Evolutionary conservation across 2,797 vertebrate genomes (phyloP).

Genomic region (Fistularia tabacaria): DNA sequence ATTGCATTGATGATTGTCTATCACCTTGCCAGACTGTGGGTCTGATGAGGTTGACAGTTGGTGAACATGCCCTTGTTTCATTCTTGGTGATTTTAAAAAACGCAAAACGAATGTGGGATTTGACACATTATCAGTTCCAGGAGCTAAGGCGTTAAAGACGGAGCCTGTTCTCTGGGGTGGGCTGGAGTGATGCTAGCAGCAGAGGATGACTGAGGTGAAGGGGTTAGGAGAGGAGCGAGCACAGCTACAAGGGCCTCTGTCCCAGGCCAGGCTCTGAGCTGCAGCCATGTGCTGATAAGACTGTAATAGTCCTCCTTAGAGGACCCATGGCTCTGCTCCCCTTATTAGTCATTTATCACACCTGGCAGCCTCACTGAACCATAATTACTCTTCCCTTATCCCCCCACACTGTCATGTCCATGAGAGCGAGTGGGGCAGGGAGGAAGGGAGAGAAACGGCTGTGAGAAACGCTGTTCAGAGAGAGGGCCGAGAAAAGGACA

Average conservation of each 20-base stretch:
- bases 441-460: conserved; percentile 57
- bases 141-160: conserved; percentile 54
- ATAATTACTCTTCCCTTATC: conserved; percentile 99
- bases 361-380: conserved; percentile 98
- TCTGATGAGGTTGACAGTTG: background rate
- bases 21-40: background rate
- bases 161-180: conserved; percentile 65
- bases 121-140: conserved; percentile 22
- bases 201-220: conserved; percentile 66
- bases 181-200: conserved; percentile 60
- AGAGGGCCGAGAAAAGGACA: conserved; percentile 56
- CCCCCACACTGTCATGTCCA: conserved; percentile 95
- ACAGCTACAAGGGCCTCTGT: conserved; percentile 79
- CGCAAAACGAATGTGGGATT: background rate
- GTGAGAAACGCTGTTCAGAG: conserved; percentile 56
- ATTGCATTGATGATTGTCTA: background rate
- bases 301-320: conserved; percentile 99
- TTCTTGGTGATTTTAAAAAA: conserved; percentile 1
- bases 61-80: too few species aligned
- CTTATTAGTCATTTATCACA: conserved; percentile 99
- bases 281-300: conserved; percentile 93
- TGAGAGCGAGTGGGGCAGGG: conserved; percentile 68
- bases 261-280: conserved; percentile 80
- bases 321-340: conserved; percentile 86
- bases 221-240: conserved; percentile 68